Base-by-base conservation (phyloP, 2,113 vertebrate species). In the Crocuta crocuta region DNA sequence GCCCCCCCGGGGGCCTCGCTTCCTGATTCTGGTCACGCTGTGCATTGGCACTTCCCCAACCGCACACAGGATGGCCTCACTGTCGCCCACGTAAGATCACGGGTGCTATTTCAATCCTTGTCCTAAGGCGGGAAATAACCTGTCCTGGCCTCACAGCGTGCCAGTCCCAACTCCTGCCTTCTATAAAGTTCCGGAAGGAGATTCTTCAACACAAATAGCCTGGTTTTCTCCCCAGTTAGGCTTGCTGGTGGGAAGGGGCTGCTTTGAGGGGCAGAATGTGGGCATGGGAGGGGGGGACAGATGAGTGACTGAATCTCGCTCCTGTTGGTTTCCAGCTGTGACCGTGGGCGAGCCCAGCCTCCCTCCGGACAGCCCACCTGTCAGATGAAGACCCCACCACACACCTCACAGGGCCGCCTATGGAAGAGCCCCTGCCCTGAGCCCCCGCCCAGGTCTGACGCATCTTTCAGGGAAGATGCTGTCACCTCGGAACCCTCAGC, bases 321-420 rank as follows among this genome's bases (percentile, higher is more conserved):
- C 79, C 28, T 7, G 21, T 15, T 19, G 4, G 33, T n/a, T 31
- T 24, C 26, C 21, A 23, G 80, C 26, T 43, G 45, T n/a, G 23
- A 33, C 10, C 23, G 16, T 48, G 71, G 85, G 53, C 1, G 7
- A 58, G 23, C 26, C 50, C 26, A 2, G 39, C 55, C 68, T 80
- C 39, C 45, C 68, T 61, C 10, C 0, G 1, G 4, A 12, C 10
- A 39, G 71, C 23, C 43, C 6, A 12, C 9, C 10, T 43, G 31
- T 8, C 43, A 4, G 10, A 11, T 16, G 21, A 21, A 11, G 53
- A 7, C 1, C 13, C 23, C 0, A 0, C 43, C 43, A 26, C 11
- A 3, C 1, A 24, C 33, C 68, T 63, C 12, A 19, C 33, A 13
- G 45, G 58, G 24, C 7, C 26, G 7, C 80, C 1, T 0, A 7